Conservation (phyloP, 2,888 invertebrate genomes). For the Meta bourneti region DNA sequence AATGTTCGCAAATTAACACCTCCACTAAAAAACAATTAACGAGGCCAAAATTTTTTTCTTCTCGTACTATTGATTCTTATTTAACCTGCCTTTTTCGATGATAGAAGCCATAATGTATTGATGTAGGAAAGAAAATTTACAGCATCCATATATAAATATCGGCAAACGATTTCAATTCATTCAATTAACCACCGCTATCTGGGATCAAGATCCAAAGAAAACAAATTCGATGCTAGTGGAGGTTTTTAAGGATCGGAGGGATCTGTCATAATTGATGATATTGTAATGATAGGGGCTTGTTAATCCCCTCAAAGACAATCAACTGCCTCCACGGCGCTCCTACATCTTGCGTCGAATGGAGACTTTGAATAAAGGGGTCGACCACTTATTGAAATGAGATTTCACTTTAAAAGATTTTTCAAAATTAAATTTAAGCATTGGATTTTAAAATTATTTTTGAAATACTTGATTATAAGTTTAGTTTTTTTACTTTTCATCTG, state of each 20-base stretch:
- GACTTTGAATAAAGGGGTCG: neutral
- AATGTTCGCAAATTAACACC: too few species aligned
- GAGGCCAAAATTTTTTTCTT: too few species aligned
- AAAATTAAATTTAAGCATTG: too few species aligned
- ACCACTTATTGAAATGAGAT: constrained; percentile 1
- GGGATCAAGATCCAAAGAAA: constrained; percentile 10
- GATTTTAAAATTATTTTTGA: too few species aligned
- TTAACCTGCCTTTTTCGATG: too few species aligned
- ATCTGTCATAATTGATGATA: constrained; percentile 66
- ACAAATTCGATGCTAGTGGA: neutral
- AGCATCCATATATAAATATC: neutral
- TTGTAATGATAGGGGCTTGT: constrained; percentile 69
- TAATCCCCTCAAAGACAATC: constrained; percentile 50
- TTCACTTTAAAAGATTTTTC: too few species aligned
- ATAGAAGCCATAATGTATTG: too few species aligned
- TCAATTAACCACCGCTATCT: neutral
- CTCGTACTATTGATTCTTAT: too few species aligned
- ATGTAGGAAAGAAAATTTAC: too few species aligned
- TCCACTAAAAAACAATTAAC: too few species aligned
- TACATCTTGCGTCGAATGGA: constrained; percentile 17
- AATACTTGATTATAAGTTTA: too few species aligned
- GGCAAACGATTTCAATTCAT: neutral
- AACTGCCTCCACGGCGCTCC: constrained; percentile 26
- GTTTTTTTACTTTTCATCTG: too few species aligned
- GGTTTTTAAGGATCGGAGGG: constrained; percentile 21